Conservation (phyloP, 2,888 invertebrate species). For the Tachina fera region DNA sequence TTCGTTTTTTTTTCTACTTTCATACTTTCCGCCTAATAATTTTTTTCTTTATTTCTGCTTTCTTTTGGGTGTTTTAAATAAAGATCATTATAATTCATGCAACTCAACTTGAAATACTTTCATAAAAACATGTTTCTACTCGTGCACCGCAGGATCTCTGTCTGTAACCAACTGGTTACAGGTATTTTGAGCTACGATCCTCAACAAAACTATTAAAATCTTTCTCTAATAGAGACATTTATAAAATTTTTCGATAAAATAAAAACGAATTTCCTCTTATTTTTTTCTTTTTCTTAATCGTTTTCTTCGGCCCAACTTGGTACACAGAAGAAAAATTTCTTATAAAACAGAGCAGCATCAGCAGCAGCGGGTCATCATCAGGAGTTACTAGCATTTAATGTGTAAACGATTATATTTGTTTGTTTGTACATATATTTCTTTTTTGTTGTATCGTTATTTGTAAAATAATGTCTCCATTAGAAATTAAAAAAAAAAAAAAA, state of each 20-base stretch:
- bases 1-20: slow-evolving; percentile 16
- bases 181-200: slow-evolving; percentile 42
- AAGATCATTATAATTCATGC: slow-evolving; percentile 58
- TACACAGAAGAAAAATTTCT: slow-evolving; percentile 12
- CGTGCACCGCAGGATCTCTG: slow-evolving; percentile 57
- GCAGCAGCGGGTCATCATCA: slow-evolving; percentile 12
- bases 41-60: slow-evolving; percentile 12
- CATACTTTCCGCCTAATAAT: slow-evolving; percentile 18
- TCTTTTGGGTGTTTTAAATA: slow-evolving; percentile 37
- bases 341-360: slow-evolving; percentile 17
- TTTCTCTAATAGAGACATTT: slow-evolving; percentile 45
- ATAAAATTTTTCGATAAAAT: slow-evolving; percentile 16
- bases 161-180: slow-evolving; percentile 41
- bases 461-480: slow-evolving; percentile 30
- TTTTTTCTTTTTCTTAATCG: slow-evolving; percentile 6
- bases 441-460: slow-evolving; percentile 13
- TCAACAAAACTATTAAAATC: slow-evolving; percentile 24
- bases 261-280: slow-evolving; percentile 12
- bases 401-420: neutral
- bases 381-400: slow-evolving; percentile 8
- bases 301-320: slow-evolving; percentile 40
- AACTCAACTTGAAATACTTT: slow-evolving; percentile 58
- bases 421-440: neutral
- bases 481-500: neutral
- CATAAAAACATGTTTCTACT: slow-evolving; percentile 52